A percentile compares a stretch with the other conserved stretches of the same genome.
Evolutionary conservation across 2,797 vertebrate genomes (phyloP).

Genomic region (Acanthopagrus latus): DNA sequence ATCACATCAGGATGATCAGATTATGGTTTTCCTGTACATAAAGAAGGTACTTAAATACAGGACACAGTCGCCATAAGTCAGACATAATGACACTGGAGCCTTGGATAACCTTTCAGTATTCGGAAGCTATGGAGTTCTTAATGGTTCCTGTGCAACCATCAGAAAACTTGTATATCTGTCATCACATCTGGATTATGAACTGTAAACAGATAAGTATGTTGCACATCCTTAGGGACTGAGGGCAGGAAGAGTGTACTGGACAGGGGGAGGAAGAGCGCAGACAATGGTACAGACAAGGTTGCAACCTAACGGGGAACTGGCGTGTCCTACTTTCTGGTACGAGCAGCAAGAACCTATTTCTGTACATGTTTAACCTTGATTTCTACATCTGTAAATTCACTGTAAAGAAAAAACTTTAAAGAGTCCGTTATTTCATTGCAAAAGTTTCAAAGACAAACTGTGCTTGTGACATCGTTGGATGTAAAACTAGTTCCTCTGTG

Average conservation of each 20-base stretch:
- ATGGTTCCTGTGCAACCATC: conserved; percentile 12
- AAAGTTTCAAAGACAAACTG: neutral
- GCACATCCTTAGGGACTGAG: conserved; percentile 38
- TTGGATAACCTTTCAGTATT: neutral
- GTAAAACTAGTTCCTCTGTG: neutral
- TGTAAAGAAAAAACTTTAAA: neutral
- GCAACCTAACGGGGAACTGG: neutral
- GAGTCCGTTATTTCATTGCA: neutral
- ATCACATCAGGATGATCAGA: conserved; percentile 19
- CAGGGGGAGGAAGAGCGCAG: conserved; percentile 9
- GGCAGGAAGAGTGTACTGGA: conserved; percentile 39
- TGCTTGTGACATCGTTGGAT: neutral
- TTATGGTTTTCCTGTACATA: neutral
- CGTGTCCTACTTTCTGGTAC: neutral
- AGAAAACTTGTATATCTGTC: neutral
- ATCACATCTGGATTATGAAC: conserved; percentile 5
- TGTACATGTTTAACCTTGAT: neutral
- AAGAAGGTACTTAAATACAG: neutral
- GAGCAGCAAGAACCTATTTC: neutral
- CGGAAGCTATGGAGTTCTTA: neutral
- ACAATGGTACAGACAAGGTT: neutral
- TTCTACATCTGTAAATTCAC: neutral
- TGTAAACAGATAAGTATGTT: conserved; percentile 12
- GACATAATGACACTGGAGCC: neutral
- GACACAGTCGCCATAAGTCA: neutral